A percentile compares a stretch with the other conserved stretches of the same genome.
These are phyloP conservation scores for Drosophila varians DNA, from an alignment of 1,140 invertebrate species.

Conservation along the genomic window DNA sequence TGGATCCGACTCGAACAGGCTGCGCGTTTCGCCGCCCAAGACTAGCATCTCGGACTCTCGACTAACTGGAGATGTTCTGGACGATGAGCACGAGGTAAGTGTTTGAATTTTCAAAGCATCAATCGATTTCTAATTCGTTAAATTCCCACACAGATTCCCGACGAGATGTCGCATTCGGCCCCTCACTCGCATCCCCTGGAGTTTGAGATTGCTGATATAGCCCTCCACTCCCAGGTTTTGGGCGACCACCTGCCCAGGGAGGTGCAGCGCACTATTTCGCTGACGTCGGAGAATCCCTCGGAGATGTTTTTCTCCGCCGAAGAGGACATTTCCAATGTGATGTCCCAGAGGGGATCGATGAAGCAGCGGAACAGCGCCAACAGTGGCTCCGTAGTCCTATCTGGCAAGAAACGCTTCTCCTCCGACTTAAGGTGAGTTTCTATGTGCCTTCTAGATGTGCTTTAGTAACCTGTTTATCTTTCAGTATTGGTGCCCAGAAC, in stretches of 20 bases:
- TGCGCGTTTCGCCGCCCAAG: conserved; percentile 83
- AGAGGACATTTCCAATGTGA: conserved; percentile 88
- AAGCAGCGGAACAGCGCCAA: conserved; percentile 69
- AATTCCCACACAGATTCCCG: conserved; percentile 61
- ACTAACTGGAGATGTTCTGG: conserved; percentile 87
- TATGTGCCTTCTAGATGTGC: too few relatives aligned
- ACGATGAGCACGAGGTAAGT: conserved; percentile 73
- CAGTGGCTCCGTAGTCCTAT: conserved; percentile 71
- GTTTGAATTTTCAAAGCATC: not conserved
- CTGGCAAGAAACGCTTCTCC: conserved; percentile 85
- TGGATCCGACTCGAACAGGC: conserved; percentile 90
- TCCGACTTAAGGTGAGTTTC: conserved; percentile 83
- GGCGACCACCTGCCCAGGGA: conserved; percentile 82
- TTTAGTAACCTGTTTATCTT: not conserved
- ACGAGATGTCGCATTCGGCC: conserved; percentile 84
- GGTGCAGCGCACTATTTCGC: conserved; percentile 92
- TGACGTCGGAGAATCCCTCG: conserved; percentile 94
- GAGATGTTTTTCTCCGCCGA: conserved; percentile 96
- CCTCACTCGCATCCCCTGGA: conserved; percentile 83
- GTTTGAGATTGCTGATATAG: conserved; percentile 80
- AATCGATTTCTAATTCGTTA: not conserved
- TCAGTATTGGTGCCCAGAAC: conserved; percentile 75
- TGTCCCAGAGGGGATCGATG: conserved; percentile 78
- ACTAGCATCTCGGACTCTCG: conserved; percentile 93
- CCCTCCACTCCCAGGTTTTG: conserved; percentile 48